These are phyloP conservation scores for Pyrrhura leucotis DNA, from an alignment of 2,797 vertebrate genomes.

Conservation along the genomic window DNA sequence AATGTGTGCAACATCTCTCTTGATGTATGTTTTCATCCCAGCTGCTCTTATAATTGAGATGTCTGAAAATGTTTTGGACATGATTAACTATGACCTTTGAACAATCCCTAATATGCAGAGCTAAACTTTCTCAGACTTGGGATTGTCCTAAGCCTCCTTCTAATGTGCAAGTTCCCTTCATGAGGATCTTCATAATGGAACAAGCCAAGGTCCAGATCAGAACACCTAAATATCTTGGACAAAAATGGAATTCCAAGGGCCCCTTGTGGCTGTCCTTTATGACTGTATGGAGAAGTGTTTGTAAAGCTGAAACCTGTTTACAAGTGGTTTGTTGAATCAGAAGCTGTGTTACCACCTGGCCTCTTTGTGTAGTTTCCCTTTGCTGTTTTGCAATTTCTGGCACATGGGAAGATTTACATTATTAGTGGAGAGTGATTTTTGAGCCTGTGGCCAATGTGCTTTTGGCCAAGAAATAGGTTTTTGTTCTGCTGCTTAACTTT, in stretches of 20 bases:
- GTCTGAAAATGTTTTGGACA: not conserved
- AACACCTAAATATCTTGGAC: not conserved
- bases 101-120: not conserved
- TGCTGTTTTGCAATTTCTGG: not conserved
- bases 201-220: not conserved
- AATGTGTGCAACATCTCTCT: not conserved
- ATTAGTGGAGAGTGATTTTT: not conserved
- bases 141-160: not conserved
- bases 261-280: not conserved
- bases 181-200: not conserved
- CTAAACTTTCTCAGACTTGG: not conserved
- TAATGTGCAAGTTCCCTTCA: not conserved
- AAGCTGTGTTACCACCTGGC: not conserved
- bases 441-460: not conserved
- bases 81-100: not conserved
- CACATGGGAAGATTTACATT: not conserved
- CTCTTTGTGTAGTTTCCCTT: not conserved
- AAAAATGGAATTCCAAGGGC: not conserved
- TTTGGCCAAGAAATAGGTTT: not conserved
- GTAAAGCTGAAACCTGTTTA: not conserved
- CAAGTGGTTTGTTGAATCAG: not conserved
- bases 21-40: not conserved
- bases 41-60: not conserved
- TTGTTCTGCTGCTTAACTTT: not conserved
- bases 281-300: not conserved